Base-by-base conservation (phyloP, 2,113 vertebrate species). In the Amblyopsis rosae region DNA sequence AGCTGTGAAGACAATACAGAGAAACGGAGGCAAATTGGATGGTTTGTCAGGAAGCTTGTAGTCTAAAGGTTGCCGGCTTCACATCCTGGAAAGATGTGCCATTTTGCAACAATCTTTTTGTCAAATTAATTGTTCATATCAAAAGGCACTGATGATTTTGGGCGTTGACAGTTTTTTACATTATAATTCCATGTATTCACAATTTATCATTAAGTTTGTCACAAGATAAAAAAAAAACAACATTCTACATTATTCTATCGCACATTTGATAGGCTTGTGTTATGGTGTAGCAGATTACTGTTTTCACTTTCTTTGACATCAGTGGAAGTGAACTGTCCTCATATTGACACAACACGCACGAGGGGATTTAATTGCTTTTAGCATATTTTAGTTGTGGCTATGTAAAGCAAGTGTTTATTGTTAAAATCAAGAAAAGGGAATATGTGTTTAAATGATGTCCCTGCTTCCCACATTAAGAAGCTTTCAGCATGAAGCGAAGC, bases 401-500 rank as follows among this genome's bases (percentile, higher is more conserved):
- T 41, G 35, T 41, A 41, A 41, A 41, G 35, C 35, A 41, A 41
- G 35, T 8, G 7, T 41, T 41, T 41, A 41, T 41, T 41, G 35
- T 5, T 41, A 8, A 41, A 41, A 41, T 6, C 35, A 8, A 6
- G 35, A 41, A 41, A 41, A 6, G 35, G 4, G 35, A 5, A 41
- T 41, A 6, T 5, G 4, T 41, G 35, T 41, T 41, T 41, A 41
- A 41, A 41, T 41, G 65, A 74, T 86, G 65, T 70, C 75, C 63
- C 66, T 56, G 73, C 72, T 74, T 62, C 56, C 70, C 64, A 59
- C 82, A 88, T 90, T 83, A 76, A 84, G 73, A 83, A 70, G 65
- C 82, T 87, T 83, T 87, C 59, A 62, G 76, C 76, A 80, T 46
- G 9, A 17, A 86, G 78, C 60, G 50, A 82, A 83, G 69, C 82